Percentiles rank a stretch among this genome's conserved stretches.
Conservation (phyloP, 2,888 invertebrate species). For the Stenchaetothrips biformis region DNA sequence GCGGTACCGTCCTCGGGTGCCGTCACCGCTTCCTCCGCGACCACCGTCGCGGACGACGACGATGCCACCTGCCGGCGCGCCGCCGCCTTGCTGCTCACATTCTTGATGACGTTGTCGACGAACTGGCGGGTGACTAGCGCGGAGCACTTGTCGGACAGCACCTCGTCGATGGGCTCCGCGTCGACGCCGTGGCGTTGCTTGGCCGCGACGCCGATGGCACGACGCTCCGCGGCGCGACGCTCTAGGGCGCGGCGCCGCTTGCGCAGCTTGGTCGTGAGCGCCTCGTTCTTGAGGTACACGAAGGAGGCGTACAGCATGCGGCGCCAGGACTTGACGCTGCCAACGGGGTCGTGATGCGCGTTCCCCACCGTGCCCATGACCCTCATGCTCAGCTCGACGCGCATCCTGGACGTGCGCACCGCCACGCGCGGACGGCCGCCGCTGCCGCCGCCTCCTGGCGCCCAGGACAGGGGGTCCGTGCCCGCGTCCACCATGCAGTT, state of each 20-base stretch:
- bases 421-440: background rate
- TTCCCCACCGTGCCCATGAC: slow-evolving; percentile 8
- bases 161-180: background rate
- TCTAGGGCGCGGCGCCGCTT: background rate
- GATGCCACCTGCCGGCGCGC: background rate
- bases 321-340: slow-evolving; percentile 22
- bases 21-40: background rate
- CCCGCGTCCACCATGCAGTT: background rate
- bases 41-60: background rate
- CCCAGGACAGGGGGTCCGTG: background rate
- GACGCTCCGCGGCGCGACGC: background rate
- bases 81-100: background rate
- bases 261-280: background rate
- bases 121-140: background rate
- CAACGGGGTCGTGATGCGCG: slow-evolving; percentile 7
- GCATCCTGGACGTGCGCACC: background rate
- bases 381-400: slow-evolving; percentile 11
- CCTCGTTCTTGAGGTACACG: slow-evolving; percentile 22
- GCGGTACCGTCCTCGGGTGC: background rate
- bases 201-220: background rate
- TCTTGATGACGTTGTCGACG: background rate
- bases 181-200: background rate
- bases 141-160: background rate
- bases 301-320: slow-evolving; percentile 22
- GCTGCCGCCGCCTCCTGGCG: background rate